phyloP scores from a whole-genome alignment of 2,797 vertebrate genomes.

The Euthynnus affinis region DNA sequence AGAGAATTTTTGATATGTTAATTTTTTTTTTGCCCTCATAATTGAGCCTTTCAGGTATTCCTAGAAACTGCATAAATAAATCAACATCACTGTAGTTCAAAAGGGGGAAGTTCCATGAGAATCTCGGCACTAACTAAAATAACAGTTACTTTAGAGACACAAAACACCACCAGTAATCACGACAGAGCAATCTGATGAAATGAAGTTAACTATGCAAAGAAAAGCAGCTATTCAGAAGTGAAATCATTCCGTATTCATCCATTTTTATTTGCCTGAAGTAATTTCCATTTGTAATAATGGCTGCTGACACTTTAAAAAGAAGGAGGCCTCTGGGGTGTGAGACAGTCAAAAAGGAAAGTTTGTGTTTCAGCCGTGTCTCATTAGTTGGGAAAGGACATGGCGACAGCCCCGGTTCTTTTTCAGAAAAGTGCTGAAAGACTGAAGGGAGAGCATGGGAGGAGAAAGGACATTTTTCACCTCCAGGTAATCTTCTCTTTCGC shows the following conservation, averaged over 20 bases:
- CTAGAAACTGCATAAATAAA: background rate
- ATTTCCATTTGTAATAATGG: constrained; percentile 30
- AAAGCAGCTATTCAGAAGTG: background rate
- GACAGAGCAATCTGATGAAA: constrained; percentile 16
- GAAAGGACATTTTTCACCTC: constrained; percentile 70
- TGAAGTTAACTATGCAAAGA: background rate
- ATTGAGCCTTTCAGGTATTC: background rate
- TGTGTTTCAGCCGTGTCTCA: constrained; percentile 53
- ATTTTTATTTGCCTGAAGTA: constrained; percentile 35
- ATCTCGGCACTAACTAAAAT: background rate
- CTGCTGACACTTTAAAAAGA: constrained; percentile 39
- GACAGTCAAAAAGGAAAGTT: constrained; percentile 46
- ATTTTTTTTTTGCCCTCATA: background rate
- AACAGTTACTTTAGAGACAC: background rate
- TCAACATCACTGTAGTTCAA: background rate
- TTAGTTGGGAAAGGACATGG: constrained; percentile 53
- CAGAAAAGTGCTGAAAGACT: constrained; percentile 32
- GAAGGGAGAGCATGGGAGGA: constrained; percentile 26
- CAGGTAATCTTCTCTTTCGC: constrained; percentile 68
- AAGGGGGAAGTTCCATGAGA: background rate
- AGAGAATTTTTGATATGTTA: background rate
- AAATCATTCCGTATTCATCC: constrained; percentile 35
- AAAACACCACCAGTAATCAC: constrained; percentile 8
- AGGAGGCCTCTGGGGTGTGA: constrained; percentile 33
- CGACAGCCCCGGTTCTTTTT: constrained; percentile 18